Percentiles rank a stretch among this genome's conserved stretches.
phyloP scores from a whole-genome alignment of 2,113 vertebrate species.

The Rhinoderma darwinii region DNA sequence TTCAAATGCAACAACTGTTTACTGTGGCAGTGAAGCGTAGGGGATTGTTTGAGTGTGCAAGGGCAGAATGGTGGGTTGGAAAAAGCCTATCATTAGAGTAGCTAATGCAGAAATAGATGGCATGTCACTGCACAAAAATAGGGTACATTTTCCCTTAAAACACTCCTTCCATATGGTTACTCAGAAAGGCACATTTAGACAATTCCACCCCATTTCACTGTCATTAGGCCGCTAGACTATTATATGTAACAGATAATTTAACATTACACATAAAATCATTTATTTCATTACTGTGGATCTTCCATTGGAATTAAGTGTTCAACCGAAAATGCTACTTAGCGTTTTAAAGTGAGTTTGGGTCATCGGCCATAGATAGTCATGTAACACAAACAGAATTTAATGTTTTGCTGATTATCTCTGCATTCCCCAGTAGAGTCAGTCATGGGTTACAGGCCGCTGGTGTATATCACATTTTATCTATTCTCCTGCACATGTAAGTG shows the following conservation, averaged over 20 bases:
- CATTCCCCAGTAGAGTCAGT: background rate
- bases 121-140: conserved; percentile 9
- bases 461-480: background rate
- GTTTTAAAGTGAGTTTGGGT: background rate
- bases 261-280: conserved; percentile 18
- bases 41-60: background rate
- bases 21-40: background rate
- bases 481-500: background rate
- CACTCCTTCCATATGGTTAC: background rate
- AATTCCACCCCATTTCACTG: conserved; percentile 20
- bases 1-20: background rate
- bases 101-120: conserved; percentile 22
- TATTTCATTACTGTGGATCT: conserved; percentile 14
- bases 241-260: conserved; percentile 41
- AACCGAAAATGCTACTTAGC: background rate
- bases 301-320: background rate
- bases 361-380: background rate
- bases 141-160: background rate
- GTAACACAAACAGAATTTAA: background rate
- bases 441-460: background rate
- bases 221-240: conserved; percentile 26
- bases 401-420: no score
- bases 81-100: background rate
- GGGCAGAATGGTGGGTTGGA: background rate
- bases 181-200: conserved; percentile 18